Evolutionary conservation across 92 coral and sea anemone genomes (phyloP).

Genomic region (Epizoanthus rinbou): DNA sequence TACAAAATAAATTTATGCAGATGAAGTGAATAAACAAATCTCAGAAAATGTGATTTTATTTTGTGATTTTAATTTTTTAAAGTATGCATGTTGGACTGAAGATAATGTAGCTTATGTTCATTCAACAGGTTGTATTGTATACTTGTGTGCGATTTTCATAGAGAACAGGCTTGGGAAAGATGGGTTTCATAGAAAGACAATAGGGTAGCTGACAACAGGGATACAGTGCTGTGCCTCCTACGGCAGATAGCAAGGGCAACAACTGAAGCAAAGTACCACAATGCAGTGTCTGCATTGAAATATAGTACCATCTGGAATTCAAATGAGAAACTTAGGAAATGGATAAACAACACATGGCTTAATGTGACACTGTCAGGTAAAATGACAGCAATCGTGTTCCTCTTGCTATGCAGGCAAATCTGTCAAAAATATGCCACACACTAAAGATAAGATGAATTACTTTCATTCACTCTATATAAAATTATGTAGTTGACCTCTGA

Average conservation of each 20-base stretch:
- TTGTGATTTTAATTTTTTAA: no score
- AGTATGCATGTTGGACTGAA: no score
- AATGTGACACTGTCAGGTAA: not conserved
- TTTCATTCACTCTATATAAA: no score
- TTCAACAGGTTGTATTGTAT: conserved; percentile 37
- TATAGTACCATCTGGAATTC: conserved; percentile 28
- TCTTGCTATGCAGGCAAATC: no score
- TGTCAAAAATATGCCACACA: no score
- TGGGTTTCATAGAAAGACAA: conserved; percentile 43
- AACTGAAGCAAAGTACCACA: not conserved
- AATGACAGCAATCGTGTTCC: no score
- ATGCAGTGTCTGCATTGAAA: conserved; percentile 18
- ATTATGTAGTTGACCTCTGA: no score
- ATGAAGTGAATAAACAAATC: no score
- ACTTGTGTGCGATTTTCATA: conserved; percentile 57
- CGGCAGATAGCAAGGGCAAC: conserved; percentile 23
- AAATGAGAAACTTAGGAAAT: conserved; percentile 7
- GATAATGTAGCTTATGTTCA: no score
- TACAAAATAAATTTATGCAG: no score
- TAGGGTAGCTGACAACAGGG: not conserved
- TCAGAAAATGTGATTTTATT: no score
- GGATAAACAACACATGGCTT: conserved; percentile 45
- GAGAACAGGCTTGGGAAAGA: conserved; percentile 64
- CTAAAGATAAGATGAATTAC: no score
- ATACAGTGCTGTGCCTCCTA: not conserved